These are phyloP conservation scores for Zygothrica quintamaculata DNA, from an alignment of 2,888 invertebrate genomes.

Conservation along the genomic window DNA sequence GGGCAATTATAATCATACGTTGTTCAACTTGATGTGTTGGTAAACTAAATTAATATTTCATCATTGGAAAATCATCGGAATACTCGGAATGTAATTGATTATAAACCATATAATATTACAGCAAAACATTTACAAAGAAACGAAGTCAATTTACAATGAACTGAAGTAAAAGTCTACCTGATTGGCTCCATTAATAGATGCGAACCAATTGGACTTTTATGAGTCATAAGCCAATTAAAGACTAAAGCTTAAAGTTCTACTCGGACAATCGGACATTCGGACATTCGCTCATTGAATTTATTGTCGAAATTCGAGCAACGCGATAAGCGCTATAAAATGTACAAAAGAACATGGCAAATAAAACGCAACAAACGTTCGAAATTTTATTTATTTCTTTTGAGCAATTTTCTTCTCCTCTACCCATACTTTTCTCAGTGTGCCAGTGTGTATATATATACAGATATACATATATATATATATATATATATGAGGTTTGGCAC, in stretches of 20 bases:
- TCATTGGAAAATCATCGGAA: background rate
- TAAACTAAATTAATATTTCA: conserved; percentile 39
- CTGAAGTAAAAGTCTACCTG: conserved; percentile 16
- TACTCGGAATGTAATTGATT: too few relatives aligned
- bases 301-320: conserved; percentile 40
- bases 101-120: too few relatives aligned
- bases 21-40: conserved; percentile 7
- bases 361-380: conserved; percentile 46
- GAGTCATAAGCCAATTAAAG: conserved; percentile 51
- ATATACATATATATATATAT: conserved; percentile 13
- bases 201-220: conserved; percentile 29
- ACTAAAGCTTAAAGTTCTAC: conserved; percentile 46
- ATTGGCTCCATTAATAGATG: conserved; percentile 39
- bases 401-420: conserved; percentile 20
- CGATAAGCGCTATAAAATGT: conserved; percentile 52
- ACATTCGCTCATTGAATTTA: conserved; percentile 53
- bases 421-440: background rate
- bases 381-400: conserved; percentile 68
- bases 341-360: conserved; percentile 46
- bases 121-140: background rate
- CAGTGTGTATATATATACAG: conserved; percentile 3
- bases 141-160: background rate
- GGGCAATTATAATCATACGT: conserved; percentile 1
- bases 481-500: conserved; percentile 29
- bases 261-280: conserved; percentile 35